phyloP scores from a whole-genome alignment of 2,888 invertebrate species.

The Microdon myrmicae region DNA sequence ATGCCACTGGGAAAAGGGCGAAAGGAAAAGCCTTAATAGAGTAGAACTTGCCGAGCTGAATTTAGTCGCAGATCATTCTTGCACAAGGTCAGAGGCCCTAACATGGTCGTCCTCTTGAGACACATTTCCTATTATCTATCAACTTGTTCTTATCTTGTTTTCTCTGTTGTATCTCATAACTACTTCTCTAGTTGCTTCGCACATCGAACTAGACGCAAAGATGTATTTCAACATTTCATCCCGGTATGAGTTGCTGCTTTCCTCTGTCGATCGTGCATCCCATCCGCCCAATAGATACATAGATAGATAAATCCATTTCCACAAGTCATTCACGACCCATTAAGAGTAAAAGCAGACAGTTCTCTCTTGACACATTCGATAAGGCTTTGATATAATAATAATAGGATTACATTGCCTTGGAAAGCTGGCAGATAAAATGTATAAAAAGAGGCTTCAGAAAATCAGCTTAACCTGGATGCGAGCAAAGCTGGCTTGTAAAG shows the following conservation, averaged over 20 bases:
- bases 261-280: constrained; percentile 12
- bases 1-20: background rate
- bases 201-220: constrained; percentile 32
- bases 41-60: constrained; percentile 21
- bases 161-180: constrained; percentile 9
- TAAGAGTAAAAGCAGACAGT: constrained; percentile 49
- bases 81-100: constrained; percentile 43
- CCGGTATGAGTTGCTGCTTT: constrained; percentile 3
- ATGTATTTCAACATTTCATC: constrained; percentile 37
- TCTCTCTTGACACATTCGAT: constrained; percentile 47
- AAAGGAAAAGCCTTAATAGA: constrained; percentile 15
- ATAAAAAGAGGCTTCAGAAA: constrained; percentile 18
- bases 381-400: constrained; percentile 47
- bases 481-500: background rate
- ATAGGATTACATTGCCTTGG: constrained; percentile 39
- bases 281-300: constrained; percentile 21
- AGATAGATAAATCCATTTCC: constrained; percentile 38
- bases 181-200: constrained; percentile 15
- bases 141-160: constrained; percentile 7
- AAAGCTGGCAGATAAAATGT: constrained; percentile 7
- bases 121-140: constrained; percentile 15
- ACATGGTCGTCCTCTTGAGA: constrained; percentile 5
- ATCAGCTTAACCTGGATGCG: constrained; percentile 46
- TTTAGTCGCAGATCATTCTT: constrained; percentile 20
- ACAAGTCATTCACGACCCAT: constrained; percentile 45